These are phyloP conservation scores for Mionectes olivaceus DNA, from an alignment of 2,797 vertebrate species.

Conservation along the genomic window DNA sequence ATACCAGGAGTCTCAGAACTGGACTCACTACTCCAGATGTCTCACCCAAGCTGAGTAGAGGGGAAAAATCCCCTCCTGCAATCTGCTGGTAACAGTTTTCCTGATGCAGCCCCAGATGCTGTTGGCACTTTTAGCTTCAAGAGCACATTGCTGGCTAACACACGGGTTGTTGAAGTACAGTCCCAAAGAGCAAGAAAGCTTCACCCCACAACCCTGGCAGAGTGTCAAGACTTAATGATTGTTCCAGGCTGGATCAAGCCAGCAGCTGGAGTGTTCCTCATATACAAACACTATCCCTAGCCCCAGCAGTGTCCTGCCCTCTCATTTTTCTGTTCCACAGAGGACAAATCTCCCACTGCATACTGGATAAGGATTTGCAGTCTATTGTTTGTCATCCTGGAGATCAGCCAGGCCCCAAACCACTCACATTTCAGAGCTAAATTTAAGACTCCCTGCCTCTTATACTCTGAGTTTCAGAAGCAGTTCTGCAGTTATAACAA, in stretches of 20 bases:
- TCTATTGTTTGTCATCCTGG: neutral
- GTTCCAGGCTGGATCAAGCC: neutral
- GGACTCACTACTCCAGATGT: neutral
- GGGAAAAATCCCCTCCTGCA: neutral
- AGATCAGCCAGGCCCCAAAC: neutral
- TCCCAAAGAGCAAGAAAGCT: neutral
- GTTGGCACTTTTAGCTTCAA: neutral
- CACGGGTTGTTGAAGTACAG: neutral
- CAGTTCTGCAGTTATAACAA: neutral
- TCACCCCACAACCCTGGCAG: neutral
- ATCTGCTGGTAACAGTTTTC: neutral
- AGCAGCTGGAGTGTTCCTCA: neutral
- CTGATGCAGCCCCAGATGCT: accelerated
- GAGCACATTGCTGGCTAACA: neutral
- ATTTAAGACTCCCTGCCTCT: neutral
- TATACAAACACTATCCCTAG: neutral
- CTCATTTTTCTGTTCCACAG: neutral
- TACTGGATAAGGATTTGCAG: neutral
- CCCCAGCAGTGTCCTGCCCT: neutral
- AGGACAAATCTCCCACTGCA: accelerated
- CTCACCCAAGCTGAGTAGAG: neutral
- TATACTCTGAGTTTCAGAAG: neutral
- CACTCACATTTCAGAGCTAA: neutral
- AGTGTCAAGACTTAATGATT: neutral
- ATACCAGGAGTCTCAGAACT: neutral